Evolutionary conservation across 2,113 vertebrate species (phyloP), one percentile per base, ranked within the genome.

Genomic region (Peromyscus californicus): DNA sequence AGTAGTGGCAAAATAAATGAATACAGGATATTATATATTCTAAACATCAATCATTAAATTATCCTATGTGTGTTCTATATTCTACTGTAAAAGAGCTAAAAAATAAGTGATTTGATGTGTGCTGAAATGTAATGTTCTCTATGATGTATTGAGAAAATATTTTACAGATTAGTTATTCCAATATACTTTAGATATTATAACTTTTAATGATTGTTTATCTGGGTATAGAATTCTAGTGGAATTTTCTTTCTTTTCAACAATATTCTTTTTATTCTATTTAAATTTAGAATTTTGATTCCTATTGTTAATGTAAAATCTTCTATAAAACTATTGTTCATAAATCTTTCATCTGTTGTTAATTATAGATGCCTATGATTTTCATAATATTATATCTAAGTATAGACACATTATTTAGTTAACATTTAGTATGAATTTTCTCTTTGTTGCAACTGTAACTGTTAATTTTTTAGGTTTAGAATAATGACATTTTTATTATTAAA

Each of bases 321-420:
- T 76, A 76, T 54, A 16, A 61, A 74, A 48, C 48, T 89, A 1
- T 59, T 51, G 6, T 59, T 48, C 42, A 69, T 6, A 51, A 13
- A 36, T 80, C 75, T 78, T 78, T 65, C 51, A 88, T 91, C 12
- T 83, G 54, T 21, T 42, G 11, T 75, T 80, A 72, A 74, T 83
- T 93, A 29, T 89, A 95, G 51, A 90, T 67, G n/a, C n/a, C 12
- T 80, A 67, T n/a, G 83, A 16, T 93, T 91, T 85, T 79, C 51
- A 84, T 86, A 42, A 51, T 51, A 72, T 61, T 92, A 12, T 82
- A 65, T 67, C 22, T 74, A 80, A 4, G 8, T 69, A 7, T 24
- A 83, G 45, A 67, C 65, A 57, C 33, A 61, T 76, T 91, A 63
- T n/a, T 90, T 93, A n/a, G 65, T 51, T 67, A 87, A 19, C 65